These are phyloP conservation scores for Eremophila alpestris DNA, from an alignment of 2,797 vertebrate genomes.

Conservation along the genomic window DNA sequence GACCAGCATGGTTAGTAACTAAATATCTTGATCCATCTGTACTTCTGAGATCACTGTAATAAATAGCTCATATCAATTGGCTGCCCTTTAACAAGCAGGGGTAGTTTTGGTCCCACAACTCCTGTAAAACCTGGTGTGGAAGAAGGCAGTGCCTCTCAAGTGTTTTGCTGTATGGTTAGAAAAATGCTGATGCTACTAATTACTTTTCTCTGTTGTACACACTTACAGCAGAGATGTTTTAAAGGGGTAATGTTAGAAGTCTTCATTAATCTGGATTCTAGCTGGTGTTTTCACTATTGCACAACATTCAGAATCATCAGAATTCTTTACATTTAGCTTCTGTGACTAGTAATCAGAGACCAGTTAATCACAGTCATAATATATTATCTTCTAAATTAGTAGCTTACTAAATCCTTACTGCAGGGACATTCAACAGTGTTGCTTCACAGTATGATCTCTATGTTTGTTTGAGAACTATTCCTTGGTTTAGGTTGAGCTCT, in stretches of 20 bases:
- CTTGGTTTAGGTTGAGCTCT: constrained; percentile 18
- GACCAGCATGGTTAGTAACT: constrained; percentile 86
- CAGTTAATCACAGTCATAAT: background rate
- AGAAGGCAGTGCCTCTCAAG: background rate
- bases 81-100: background rate
- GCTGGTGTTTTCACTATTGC: background rate
- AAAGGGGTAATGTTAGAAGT: background rate
- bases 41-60: background rate
- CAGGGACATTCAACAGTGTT: background rate
- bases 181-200: background rate
- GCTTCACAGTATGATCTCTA: background rate
- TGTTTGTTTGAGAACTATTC: background rate
- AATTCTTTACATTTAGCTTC: background rate
- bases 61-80: background rate
- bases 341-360: background rate
- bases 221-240: background rate
- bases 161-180: background rate
- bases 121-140: background rate
- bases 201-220: background rate
- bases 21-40: background rate
- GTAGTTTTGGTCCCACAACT: background rate
- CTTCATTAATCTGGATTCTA: background rate
- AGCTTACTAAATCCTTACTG: background rate
- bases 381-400: background rate
- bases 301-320: background rate